These are phyloP conservation scores for Odontophorus gujanensis DNA, from an alignment of 2,113 vertebrate genomes.

Conservation along the genomic window DNA sequence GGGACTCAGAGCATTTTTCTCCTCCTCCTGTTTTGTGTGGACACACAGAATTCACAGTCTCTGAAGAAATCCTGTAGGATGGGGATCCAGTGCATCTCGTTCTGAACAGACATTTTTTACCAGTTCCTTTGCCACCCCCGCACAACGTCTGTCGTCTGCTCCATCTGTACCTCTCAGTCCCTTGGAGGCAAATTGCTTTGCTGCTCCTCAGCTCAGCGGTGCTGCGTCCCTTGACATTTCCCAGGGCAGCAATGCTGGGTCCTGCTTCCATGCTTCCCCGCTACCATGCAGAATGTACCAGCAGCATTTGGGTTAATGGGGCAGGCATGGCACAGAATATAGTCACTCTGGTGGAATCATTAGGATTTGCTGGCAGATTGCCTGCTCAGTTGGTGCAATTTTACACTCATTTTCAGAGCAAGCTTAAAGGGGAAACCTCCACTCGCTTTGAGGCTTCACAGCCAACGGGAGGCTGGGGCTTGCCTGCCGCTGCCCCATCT, in stretches of 20 bases:
- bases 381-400: slow-evolving; percentile 41
- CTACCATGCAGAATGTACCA: neutral
- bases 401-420: slow-evolving; percentile 24
- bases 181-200: neutral
- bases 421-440: slow-evolving; percentile 46
- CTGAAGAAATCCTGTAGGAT: neutral
- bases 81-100: neutral
- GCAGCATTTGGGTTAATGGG: slow-evolving; percentile 65
- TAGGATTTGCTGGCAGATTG: slow-evolving; percentile 42
- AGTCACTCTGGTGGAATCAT: slow-evolving; percentile 35
- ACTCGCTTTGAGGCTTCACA: neutral
- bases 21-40: fast-evolving
- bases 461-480: neutral
- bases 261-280: fast-evolving
- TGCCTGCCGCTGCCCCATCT: slow-evolving; percentile 19
- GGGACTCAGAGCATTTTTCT: neutral
- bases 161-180: neutral
- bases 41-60: neutral
- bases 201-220: neutral
- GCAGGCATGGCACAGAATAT: slow-evolving; percentile 37
- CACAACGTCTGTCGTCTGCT: neutral
- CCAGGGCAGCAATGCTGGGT: fast-evolving
- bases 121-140: neutral
- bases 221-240: fast-evolving
- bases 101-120: neutral